phyloP scores from a whole-genome alignment of 2,797 vertebrate genomes.

The Poliocrania exsul region DNA sequence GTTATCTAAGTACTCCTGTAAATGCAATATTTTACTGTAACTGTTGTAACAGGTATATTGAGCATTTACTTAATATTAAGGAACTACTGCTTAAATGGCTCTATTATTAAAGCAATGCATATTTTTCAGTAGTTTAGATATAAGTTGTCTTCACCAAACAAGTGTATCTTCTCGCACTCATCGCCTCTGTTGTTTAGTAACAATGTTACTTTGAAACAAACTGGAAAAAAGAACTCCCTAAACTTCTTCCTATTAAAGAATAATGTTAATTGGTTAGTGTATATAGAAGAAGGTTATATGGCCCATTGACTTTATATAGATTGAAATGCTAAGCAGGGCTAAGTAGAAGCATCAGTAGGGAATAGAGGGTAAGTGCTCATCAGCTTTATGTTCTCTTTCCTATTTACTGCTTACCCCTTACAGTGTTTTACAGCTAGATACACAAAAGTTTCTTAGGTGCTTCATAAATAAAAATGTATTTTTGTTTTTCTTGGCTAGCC shows the following conservation, averaged over 20 bases:
- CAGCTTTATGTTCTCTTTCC: constrained; percentile 70
- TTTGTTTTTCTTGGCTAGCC: background rate
- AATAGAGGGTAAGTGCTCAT: constrained; percentile 66
- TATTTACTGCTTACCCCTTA: constrained; percentile 73
- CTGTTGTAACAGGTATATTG: background rate
- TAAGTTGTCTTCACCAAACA: background rate
- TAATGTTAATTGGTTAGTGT: constrained; percentile 73
- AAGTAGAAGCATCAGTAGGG: constrained; percentile 69
- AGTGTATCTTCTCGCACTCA: background rate
- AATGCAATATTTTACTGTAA: background rate
- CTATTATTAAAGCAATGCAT: background rate
- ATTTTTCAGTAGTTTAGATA: background rate
- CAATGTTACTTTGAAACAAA: constrained; percentile 50
- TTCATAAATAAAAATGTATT: constrained; percentile 43
- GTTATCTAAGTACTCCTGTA: background rate
- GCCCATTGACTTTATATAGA: constrained; percentile 78
- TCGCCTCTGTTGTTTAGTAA: constrained; percentile 22
- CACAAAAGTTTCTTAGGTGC: constrained; percentile 24
- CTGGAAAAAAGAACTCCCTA: constrained; percentile 52
- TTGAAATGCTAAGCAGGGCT: constrained; percentile 78
- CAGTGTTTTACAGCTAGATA: constrained; percentile 56
- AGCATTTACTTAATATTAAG: background rate
- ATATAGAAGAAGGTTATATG: constrained; percentile 71
- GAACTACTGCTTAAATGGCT: background rate
- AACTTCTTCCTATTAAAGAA: constrained; percentile 75